Conservation (phyloP, 2,113 vertebrate species). For the Archilochus colubris region DNA sequence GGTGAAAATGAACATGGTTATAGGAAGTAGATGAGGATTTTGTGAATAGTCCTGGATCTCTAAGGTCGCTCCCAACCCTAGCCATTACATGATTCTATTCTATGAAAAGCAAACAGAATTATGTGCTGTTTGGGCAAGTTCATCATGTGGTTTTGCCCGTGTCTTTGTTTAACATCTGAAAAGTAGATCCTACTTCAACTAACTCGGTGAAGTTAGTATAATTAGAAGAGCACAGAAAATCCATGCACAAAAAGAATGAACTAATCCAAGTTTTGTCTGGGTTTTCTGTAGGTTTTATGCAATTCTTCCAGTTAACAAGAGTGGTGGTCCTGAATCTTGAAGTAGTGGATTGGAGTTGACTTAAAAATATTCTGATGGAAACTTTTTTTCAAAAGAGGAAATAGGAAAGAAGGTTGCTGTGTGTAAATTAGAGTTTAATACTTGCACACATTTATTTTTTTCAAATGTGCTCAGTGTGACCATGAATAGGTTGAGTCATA, state of each 20-base stretch:
- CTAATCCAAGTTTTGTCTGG: not conserved
- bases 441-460: not conserved
- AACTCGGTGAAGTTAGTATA: not conserved
- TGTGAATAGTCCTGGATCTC: not conserved
- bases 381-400: not conserved
- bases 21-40: not conserved
- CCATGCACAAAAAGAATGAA: accelerated
- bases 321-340: not conserved
- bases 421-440: not conserved
- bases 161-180: not conserved
- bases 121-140: not conserved
- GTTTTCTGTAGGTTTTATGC: not conserved
- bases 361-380: not conserved
- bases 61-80: too few species aligned
- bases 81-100: too few species aligned
- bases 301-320: not conserved
- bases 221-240: not conserved
- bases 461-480: not conserved
- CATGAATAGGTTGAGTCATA: not conserved
- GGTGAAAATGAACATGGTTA: not conserved
- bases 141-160: not conserved
- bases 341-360: not conserved
- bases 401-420: not conserved
- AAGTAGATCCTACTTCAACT: not conserved
- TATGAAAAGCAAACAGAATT: not conserved